phyloP scores from a whole-genome alignment of 2,888 invertebrate genomes.

The Lasioglossum morio region DNA sequence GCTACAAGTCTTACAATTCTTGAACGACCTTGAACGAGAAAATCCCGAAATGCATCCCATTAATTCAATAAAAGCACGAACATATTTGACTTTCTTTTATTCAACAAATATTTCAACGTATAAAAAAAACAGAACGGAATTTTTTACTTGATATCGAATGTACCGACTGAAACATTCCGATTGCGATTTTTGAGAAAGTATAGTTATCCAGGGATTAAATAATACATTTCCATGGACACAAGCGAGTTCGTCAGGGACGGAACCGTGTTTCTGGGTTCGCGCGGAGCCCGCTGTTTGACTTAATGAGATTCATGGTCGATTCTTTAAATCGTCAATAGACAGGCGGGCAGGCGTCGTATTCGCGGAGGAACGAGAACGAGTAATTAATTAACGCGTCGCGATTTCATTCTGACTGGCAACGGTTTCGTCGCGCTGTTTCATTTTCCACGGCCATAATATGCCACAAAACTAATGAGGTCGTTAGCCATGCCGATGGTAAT shows the following conservation, averaged over 20 bases:
- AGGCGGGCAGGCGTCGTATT: neutral
- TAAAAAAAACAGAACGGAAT: too few species aligned
- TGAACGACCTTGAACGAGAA: too few species aligned
- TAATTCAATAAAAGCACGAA: too few species aligned
- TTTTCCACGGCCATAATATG: constrained; percentile 35
- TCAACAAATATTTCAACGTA: too few species aligned
- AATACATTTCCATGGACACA: neutral
- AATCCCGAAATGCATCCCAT: too few species aligned
- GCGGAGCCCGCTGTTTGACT: neutral
- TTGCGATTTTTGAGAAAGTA: neutral
- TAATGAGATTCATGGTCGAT: constrained; percentile 47
- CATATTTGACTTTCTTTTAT: too few species aligned
- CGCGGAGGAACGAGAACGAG: constrained; percentile 19
- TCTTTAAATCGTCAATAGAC: constrained; percentile 46
- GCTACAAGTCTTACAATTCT: too few species aligned
- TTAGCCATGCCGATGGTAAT: constrained; percentile 57
- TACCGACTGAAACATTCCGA: neutral
- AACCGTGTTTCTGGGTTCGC: constrained; percentile 10
- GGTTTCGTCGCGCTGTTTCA: constrained; percentile 20
- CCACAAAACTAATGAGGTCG: constrained; percentile 70
- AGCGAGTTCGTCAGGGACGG: constrained; percentile 15
- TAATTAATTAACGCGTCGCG: constrained; percentile 69
- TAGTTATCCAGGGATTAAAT: neutral
- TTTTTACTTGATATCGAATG: too few species aligned
- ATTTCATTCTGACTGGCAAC: constrained; percentile 45